Evolutionary conservation across 2,113 vertebrate genomes (phyloP).

Genomic region (Myiozetetes cayanensis): DNA sequence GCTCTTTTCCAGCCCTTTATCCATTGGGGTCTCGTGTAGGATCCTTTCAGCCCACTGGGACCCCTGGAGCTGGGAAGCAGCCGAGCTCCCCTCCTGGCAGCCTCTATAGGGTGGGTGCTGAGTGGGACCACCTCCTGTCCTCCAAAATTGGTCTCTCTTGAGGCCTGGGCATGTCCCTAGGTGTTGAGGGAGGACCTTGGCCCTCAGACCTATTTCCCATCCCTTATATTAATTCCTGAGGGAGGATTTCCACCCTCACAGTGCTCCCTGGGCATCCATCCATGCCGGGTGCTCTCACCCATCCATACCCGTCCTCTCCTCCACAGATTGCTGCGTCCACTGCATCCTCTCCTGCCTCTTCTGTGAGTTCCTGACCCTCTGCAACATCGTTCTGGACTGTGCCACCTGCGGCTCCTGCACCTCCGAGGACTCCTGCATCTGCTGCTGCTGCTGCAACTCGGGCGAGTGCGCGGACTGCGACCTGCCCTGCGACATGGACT

Average conservation of each 20-base stretch:
- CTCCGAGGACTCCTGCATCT: slow-evolving; percentile 91
- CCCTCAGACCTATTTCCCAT: background rate
- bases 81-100: background rate
- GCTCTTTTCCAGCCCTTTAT: fast-evolving
- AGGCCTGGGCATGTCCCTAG: background rate
- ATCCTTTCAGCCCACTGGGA: background rate
- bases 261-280: background rate
- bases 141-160: background rate
- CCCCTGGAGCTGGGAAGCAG: fast-evolving
- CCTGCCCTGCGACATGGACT: slow-evolving; percentile 98
- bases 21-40: background rate
- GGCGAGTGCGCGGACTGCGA: slow-evolving; percentile 95
- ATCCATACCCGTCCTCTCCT: background rate
- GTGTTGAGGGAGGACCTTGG: background rate
- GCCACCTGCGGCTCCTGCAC: slow-evolving; percentile 94
- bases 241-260: background rate
- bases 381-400: slow-evolving; percentile 95
- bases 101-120: background rate
- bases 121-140: fast-evolving
- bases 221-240: background rate
- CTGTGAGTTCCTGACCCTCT: slow-evolving; percentile 97
- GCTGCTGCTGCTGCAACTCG: slow-evolving; percentile 91
- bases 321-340: slow-evolving; percentile 94
- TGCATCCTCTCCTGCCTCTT: slow-evolving; percentile 98
- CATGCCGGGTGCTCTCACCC: fast-evolving